A percentile compares a stretch with the other conserved stretches of the same genome.
Conservation (phyloP, 1,140 invertebrate species). For the Meteorus sp. region DNA sequence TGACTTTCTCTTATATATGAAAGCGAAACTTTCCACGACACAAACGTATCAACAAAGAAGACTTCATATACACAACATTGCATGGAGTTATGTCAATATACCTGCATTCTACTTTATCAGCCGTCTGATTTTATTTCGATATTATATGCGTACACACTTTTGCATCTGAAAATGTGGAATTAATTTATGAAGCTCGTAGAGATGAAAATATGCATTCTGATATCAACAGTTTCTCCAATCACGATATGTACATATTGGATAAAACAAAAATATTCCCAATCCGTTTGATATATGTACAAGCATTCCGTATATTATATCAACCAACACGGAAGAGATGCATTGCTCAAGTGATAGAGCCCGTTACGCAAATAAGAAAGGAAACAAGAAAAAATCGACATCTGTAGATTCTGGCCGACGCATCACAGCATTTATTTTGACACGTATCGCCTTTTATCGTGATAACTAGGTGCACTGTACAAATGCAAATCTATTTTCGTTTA, state of each 20-base stretch:
- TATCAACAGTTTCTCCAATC: too few relatives aligned
- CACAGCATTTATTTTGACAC: neutral
- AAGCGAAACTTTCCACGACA: neutral
- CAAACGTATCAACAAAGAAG: neutral
- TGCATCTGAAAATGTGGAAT: too few relatives aligned
- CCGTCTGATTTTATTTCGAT: too few relatives aligned
- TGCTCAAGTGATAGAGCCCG: constrained; percentile 14
- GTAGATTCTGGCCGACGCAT: constrained; percentile 28
- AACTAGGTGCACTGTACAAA: neutral
- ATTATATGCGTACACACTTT: too few relatives aligned
- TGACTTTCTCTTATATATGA: constrained; percentile 13
- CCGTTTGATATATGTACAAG: too few relatives aligned
- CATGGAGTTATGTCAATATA: too few relatives aligned
- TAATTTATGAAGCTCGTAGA: too few relatives aligned
- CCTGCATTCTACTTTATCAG: too few relatives aligned
- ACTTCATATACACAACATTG: neutral
- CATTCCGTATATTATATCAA: constrained; percentile 28
- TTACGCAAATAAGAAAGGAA: constrained; percentile 36
- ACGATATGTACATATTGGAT: too few relatives aligned
- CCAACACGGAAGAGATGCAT: constrained; percentile 38
- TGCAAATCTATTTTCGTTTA: neutral
- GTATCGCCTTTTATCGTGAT: neutral
- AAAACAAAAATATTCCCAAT: too few relatives aligned
- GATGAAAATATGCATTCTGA: too few relatives aligned
- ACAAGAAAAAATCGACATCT: constrained; percentile 39